Base-by-base conservation (phyloP, 2,888 invertebrate species). In the Venusia cambrica region DNA sequence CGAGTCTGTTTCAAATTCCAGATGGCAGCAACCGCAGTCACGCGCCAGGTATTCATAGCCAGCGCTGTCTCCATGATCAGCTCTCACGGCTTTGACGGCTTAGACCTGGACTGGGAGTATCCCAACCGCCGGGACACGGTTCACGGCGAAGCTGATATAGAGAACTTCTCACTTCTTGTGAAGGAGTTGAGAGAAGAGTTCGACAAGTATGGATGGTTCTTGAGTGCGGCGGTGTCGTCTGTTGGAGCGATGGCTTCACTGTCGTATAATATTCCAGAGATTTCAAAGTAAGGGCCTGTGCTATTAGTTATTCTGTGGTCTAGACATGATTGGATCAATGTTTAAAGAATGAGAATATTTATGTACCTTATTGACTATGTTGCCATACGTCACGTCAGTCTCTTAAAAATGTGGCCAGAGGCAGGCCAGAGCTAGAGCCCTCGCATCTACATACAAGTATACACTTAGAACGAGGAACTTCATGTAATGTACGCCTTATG, bases 71-170 rank as follows among this genome's bases (percentile, higher is more conserved):
- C 68, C 0, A 89, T 92, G 57, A 50, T 93, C 0, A 56, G 72
- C 17, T 73, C 76, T 2, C 75, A 92, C 52, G 81, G 81, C 0
- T 94, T 94, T 43, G 92, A 94, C 54, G 93, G 93, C 1, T 73
- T 93, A 0, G 93, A 94, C 54, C 25, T 93, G 0, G 93, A 93
- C 60, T 94, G 93, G 93, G 92, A 92, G 54, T 93, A 92, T 49
- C 92, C 93, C 0, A 88, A 78, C 25, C 87, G 89, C 22, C 71
- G 91, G 14, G 90, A 90, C 38, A 55, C 74, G 0, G 68, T 73
- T 0, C 74, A 89, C 10, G 75, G 73, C 0, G 18, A 36, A 4
- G 71, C 62, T 0, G 91, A 91, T 33, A 53, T 81, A 1, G 50
- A 81, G 2, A 90, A 90, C 55, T 92, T 84, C 39, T 77, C 80